These are phyloP conservation scores for Ia io DNA, from an alignment of 2,113 vertebrate species.

Conservation along the genomic window DNA sequence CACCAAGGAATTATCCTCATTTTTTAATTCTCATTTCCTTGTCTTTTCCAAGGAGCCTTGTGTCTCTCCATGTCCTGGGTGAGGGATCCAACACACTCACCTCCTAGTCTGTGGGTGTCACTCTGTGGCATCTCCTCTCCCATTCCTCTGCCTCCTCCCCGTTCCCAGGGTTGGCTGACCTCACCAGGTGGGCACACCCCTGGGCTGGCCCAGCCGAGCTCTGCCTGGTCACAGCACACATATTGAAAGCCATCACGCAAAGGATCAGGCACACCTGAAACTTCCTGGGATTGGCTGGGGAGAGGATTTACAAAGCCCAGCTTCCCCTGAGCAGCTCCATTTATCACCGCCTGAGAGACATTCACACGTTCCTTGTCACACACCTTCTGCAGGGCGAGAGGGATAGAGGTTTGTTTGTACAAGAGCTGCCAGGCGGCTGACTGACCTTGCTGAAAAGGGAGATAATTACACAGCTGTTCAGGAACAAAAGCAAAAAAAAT, in stretches of 20 bases:
- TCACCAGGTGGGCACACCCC: fast-evolving
- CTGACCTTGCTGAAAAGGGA: constrained; percentile 61
- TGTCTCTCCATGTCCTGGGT: background rate
- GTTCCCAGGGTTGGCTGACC: background rate
- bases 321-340: background rate
- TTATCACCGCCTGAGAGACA: constrained; percentile 30
- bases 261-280: background rate
- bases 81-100: fast-evolving
- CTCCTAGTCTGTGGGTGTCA: background rate
- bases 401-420: constrained; percentile 52
- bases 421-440: constrained; percentile 49
- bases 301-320: constrained; percentile 13
- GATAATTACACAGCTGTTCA: constrained; percentile 64
- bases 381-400: constrained; percentile 47
- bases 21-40: background rate
- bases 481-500: constrained; percentile 43
- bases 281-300: constrained; percentile 7
- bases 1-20: background rate
- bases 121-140: background rate
- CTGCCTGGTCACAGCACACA: background rate
- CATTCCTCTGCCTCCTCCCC: background rate
- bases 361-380: constrained; percentile 29
- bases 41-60: background rate
- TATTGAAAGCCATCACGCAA: background rate
- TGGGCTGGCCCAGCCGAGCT: background rate